Evolutionary conservation across 2,888 invertebrate genomes (phyloP).

Genomic region (Frankliniella fusca): DNA sequence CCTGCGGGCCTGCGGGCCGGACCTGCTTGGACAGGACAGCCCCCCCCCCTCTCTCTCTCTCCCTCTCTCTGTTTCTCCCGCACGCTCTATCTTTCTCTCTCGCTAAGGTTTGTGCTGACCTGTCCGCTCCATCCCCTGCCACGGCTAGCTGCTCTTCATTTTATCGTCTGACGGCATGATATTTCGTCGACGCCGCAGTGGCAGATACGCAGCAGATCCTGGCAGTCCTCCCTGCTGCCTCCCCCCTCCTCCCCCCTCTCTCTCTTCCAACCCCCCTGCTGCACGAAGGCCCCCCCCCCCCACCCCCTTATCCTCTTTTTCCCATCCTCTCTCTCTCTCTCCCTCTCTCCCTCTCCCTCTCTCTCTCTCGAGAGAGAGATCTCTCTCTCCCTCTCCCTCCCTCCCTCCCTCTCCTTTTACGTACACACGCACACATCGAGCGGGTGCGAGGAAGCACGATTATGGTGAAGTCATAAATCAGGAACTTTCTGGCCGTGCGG

Average conservation of each 20-base stretch:
- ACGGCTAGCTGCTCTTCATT: too few species aligned
- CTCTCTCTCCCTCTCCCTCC: not conserved
- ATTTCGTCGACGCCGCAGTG: too few species aligned
- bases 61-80: not conserved
- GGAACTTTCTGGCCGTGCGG: constrained; percentile 7
- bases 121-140: not conserved
- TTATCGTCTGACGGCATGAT: too few species aligned
- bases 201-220: too few species aligned
- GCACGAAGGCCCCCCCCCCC: not conserved
- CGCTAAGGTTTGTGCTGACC: not conserved
- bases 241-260: not conserved
- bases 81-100: not conserved
- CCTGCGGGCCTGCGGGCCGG: not conserved
- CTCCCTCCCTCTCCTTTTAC: not conserved
- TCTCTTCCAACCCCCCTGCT: not conserved
- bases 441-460: not conserved
- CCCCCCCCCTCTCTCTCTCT: not conserved
- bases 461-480: constrained; percentile 26
- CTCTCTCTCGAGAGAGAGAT: not conserved
- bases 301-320: not conserved
- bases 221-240: not conserved
- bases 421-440: not conserved
- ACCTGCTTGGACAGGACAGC: not conserved
- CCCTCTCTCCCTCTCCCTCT: not conserved
- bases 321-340: not conserved